A percentile compares a stretch with the other conserved stretches of the same genome.
These are phyloP conservation scores for Chrysodeixis includens DNA, from an alignment of 2,888 invertebrate species.

Conservation along the genomic window DNA sequence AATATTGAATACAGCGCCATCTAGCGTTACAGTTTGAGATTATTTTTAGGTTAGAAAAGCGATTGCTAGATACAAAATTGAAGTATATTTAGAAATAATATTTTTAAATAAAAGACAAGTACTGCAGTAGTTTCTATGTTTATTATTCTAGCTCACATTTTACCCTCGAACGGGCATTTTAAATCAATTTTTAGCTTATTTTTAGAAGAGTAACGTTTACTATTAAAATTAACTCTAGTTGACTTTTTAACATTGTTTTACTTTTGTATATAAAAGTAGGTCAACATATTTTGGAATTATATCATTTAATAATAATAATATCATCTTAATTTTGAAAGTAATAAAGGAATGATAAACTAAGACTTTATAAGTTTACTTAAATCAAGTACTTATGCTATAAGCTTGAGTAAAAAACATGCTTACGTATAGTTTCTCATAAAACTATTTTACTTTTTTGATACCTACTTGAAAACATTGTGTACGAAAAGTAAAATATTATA, in stretches of 20 bases:
- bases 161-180: conserved; percentile 48
- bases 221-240: conserved; percentile 23
- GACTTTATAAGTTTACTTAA: no score
- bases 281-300: conserved; percentile 33
- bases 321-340: conserved; percentile 22
- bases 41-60: conserved; percentile 14
- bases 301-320: conserved; percentile 19
- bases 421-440: no score
- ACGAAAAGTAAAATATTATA: no score
- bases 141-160: conserved; percentile 26
- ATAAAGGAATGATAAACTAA: conserved; percentile 15
- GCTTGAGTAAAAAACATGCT: no score
- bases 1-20: conserved; percentile 20
- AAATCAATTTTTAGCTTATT: conserved; percentile 30
- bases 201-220: conserved; percentile 19
- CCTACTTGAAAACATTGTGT: no score
- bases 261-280: conserved; percentile 44
- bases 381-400: no score
- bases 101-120: conserved; percentile 25
- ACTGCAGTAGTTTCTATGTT: conserved; percentile 14
- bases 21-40: conserved; percentile 26
- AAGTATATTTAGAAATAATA: conserved; percentile 6
- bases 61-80: conserved; percentile 19
- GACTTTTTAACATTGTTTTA: conserved; percentile 15
- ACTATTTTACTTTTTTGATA: no score